Evolutionary conservation across 2,888 invertebrate genomes (phyloP).

Genomic region (Noctua pronuba): DNA sequence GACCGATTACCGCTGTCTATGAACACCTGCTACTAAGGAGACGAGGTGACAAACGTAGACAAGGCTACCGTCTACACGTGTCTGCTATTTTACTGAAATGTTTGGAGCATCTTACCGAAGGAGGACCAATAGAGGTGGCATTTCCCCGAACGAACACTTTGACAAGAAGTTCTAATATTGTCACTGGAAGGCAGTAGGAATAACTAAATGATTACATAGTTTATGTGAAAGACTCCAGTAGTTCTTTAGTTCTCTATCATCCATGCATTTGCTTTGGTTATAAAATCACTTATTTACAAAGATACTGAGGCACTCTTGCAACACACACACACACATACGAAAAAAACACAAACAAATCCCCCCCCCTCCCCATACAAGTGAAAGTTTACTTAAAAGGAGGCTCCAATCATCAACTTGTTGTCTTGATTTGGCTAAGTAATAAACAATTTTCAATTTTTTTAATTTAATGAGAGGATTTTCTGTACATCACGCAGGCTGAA

Average conservation of each 20-base stretch:
- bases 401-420: no score
- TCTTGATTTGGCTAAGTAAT: no score
- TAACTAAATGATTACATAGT: background rate
- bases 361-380: no score
- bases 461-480: background rate
- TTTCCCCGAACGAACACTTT: background rate
- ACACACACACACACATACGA: no score
- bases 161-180: no score
- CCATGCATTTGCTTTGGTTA: background rate
- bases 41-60: background rate
- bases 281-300: no score
- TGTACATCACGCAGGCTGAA: background rate
- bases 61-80: slow-evolving; percentile 1
- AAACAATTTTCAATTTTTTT: no score
- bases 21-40: slow-evolving; percentile 2
- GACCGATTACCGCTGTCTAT: background rate
- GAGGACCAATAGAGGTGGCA: background rate
- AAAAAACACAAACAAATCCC: no score
- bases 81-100: background rate
- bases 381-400: no score
- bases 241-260: background rate
- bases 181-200: background rate
- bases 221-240: background rate
- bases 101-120: no score
- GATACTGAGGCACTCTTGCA: no score